Evolutionary conservation across 1,140 invertebrate genomes (phyloP).

Genomic region (Psilanteris sp.): DNA sequence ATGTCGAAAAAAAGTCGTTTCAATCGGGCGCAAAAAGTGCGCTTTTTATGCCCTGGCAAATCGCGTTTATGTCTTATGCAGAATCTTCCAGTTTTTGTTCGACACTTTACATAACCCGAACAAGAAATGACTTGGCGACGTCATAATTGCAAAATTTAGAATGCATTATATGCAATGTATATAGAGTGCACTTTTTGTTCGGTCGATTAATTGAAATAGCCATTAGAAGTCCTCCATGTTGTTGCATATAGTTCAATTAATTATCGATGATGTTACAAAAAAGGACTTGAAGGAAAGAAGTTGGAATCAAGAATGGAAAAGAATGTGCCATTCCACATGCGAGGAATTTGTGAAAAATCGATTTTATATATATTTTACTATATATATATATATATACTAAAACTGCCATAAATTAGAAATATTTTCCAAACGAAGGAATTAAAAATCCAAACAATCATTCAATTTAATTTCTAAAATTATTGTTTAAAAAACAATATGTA

Average conservation of each 20-base stretch:
- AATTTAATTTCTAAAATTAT: too few species aligned
- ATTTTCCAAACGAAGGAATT: too few species aligned
- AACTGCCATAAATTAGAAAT: too few species aligned
- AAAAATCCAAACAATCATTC: too few species aligned
- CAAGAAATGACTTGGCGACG: constrained; percentile 52
- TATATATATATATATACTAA: too few species aligned
- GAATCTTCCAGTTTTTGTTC: constrained; percentile 58
- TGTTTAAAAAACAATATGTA: too few species aligned
- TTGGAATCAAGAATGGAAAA: constrained; percentile 4
- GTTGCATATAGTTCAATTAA: constrained; percentile 26
- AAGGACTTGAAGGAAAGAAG: not conserved
- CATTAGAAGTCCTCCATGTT: constrained; percentile 46
- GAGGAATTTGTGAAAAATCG: not conserved
- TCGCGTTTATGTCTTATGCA: constrained; percentile 58
- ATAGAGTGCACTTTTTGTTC: constrained; percentile 40
- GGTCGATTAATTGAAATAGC: constrained; percentile 34
- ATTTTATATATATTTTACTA: too few species aligned
- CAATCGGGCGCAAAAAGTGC: constrained; percentile 46
- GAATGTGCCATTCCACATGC: not conserved
- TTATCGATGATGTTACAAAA: constrained; percentile 10
- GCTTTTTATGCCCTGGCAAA: constrained; percentile 32
- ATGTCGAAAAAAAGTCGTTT: constrained; percentile 52
- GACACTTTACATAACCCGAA: constrained; percentile 58
- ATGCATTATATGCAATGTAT: constrained; percentile 55
- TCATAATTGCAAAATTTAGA: constrained; percentile 63